phyloP scores from a whole-genome alignment of 1,140 invertebrate genomes.

The Drosophila virilis region DNA sequence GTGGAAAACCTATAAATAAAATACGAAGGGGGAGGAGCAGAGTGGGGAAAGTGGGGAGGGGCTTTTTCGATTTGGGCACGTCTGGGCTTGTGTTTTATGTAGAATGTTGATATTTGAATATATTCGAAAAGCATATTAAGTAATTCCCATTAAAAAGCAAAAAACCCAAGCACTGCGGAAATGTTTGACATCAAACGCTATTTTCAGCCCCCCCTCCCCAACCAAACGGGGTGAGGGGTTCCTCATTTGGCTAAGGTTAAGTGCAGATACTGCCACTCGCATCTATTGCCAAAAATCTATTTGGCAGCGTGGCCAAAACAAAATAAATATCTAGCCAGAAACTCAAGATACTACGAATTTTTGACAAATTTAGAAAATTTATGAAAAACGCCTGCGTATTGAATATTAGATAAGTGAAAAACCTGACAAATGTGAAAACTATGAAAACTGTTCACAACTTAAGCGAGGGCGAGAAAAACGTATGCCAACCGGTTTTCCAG shows the following conservation, averaged over 20 bases:
- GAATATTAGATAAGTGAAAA: not conserved
- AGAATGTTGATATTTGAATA: constrained; percentile 23
- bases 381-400: constrained; percentile 14
- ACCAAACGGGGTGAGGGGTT: not conserved
- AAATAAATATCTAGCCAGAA: constrained; percentile 2
- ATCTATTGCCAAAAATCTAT: constrained; percentile 26
- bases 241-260: constrained; percentile 42
- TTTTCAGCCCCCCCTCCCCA: not conserved
- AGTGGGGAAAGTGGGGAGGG: too few species aligned
- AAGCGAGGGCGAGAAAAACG: constrained; percentile 8
- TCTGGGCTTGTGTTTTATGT: constrained; percentile 43
- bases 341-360: not conserved
- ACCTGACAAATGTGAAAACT: constrained; percentile 13
- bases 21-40: not conserved
- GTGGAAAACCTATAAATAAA: constrained; percentile 32
- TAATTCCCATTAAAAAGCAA: constrained; percentile 59
- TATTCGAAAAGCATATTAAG: constrained; percentile 41
- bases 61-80: too few species aligned
- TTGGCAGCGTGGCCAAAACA: constrained; percentile 49
- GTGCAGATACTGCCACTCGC: constrained; percentile 37
- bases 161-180: too few species aligned
- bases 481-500: constrained; percentile 9
- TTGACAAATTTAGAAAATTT: constrained; percentile 73
- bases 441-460: constrained; percentile 12
- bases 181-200: constrained; percentile 40